phyloP scores from a whole-genome alignment of 2,888 invertebrate genomes.

The Altica lythri region DNA sequence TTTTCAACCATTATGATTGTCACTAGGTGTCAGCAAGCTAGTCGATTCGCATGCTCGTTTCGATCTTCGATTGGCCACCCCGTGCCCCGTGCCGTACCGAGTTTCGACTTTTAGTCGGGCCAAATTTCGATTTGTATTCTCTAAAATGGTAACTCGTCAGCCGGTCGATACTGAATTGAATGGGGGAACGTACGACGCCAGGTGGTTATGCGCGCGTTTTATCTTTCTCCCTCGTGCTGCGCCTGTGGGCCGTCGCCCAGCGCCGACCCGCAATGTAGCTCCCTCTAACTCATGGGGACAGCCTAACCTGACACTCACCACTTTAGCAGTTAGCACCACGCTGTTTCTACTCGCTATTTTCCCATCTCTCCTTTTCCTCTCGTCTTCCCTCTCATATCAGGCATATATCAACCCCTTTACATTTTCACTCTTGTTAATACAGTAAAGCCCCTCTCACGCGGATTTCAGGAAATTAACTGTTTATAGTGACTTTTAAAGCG shows the following conservation, averaged over 20 bases:
- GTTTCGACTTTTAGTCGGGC: constrained; percentile 47
- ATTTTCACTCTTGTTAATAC: too few species aligned
- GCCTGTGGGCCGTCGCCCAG: constrained; percentile 35
- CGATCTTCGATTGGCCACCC: constrained; percentile 47
- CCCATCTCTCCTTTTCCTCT: constrained; percentile 7
- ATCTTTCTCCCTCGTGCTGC: constrained; percentile 50
- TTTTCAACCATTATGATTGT: constrained; percentile 39
- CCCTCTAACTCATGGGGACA: not conserved
- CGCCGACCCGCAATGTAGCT: too few species aligned
- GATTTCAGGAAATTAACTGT: too few species aligned
- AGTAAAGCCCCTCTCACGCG: too few species aligned
- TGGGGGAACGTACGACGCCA: constrained; percentile 58
- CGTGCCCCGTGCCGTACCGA: constrained; percentile 43
- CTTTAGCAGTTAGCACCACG: not conserved
- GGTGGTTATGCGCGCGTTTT: constrained; percentile 56
- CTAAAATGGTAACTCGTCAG: constrained; percentile 54
- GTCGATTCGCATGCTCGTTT: constrained; percentile 48
- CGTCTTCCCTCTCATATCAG: too few species aligned
- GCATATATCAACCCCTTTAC: too few species aligned
- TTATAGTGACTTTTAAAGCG: too few species aligned
- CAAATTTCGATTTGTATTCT: constrained; percentile 52
- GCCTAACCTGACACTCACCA: not conserved
- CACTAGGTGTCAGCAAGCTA: constrained; percentile 36
- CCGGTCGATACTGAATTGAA: constrained; percentile 59
- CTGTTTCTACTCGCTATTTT: not conserved